Base-by-base conservation (phyloP, 1,140 invertebrate genomes). In the Paracyclopina nana region DNA sequence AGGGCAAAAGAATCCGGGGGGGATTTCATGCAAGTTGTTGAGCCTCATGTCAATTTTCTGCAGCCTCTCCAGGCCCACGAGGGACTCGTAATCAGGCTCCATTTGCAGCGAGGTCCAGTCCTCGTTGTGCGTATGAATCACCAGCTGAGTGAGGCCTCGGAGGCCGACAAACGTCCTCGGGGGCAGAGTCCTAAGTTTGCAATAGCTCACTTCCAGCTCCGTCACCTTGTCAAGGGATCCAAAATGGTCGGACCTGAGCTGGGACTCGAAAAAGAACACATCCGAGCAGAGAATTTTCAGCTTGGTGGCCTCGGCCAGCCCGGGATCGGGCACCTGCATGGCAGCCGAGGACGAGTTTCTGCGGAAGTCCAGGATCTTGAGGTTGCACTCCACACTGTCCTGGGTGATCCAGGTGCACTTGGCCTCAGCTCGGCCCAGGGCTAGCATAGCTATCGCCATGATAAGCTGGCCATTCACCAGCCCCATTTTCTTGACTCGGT, bases 11-110 rank as follows among this genome's bases (percentile, higher is more conserved):
- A 82, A 66, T 30, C 77, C 74, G 8, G 68, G 62, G 34, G 82
- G 80, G 34, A 82, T 65, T 16, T 70, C 77, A 75, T 78, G 80
- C 38, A 86, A 76, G 59, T 83, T 81, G 65, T 85, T 85, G 57
- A 78, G 75, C 49, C 73, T 74, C 8, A 87, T 64, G 65, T 85
- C 75, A 53, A 86, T 66, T 54, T 71, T 48, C 42, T 59, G 52
- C 34, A 59, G 45, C 8, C 16, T 9, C n/a, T 48, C 45, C 16
- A 48, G 22, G 12, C 45, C 45, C 16, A 48, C 45, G 4, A 48
- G 28, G 18, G 20, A 25, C 24, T 48, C 45, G 16, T 48, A 48
- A 27, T 48, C 45, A 11, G 45, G 45, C 14, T 48, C 45, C 25
- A 48, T 26, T 14, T 16, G 11, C n/a, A 48, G 28, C n/a, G 20